Conservation (phyloP, 2,888 invertebrate species). For the Cephus spinipes region DNA sequence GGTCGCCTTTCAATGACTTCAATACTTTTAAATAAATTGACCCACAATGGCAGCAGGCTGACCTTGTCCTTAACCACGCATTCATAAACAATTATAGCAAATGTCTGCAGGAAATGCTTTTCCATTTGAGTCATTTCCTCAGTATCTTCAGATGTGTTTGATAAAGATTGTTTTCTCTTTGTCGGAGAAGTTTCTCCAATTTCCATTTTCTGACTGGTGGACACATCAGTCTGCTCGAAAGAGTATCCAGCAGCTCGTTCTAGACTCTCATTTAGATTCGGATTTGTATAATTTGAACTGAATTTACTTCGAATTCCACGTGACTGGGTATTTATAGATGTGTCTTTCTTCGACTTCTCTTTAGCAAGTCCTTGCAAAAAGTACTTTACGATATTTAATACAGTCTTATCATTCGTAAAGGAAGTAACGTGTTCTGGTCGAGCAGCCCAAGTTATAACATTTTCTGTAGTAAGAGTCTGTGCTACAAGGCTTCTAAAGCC, state of each 20-base stretch:
- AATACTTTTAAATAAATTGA: slow-evolving; percentile 72
- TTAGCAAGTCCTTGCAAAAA: slow-evolving; percentile 68
- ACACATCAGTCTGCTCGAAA: slow-evolving; percentile 31
- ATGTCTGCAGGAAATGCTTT: slow-evolving; percentile 53
- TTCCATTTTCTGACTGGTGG: slow-evolving; percentile 50
- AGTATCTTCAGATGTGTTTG: slow-evolving; percentile 23
- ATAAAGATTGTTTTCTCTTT: slow-evolving; percentile 20
- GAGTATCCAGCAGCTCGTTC: slow-evolving; percentile 35
- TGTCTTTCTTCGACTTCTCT: slow-evolving; percentile 34
- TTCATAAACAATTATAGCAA: slow-evolving; percentile 76
- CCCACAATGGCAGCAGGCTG: slow-evolving; percentile 79
- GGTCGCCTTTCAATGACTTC: slow-evolving; percentile 70
- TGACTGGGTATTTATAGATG: slow-evolving; percentile 28
- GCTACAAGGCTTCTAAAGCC: slow-evolving; percentile 84
- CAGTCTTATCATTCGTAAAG: slow-evolving; percentile 80
- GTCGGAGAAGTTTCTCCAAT: slow-evolving; percentile 40
- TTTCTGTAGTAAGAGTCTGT: slow-evolving; percentile 82
- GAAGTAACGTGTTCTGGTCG: slow-evolving; percentile 77
- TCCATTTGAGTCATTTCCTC: slow-evolving; percentile 46
- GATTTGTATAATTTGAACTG: slow-evolving; percentile 34
- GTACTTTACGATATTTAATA: slow-evolving; percentile 78
- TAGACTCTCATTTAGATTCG: slow-evolving; percentile 39
- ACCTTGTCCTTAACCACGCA: slow-evolving; percentile 85
- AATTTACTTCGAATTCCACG: slow-evolving; percentile 35
- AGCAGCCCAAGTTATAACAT: slow-evolving; percentile 76